Conservation (phyloP, 2,797 vertebrate genomes). For the Buceros bicornis region DNA sequence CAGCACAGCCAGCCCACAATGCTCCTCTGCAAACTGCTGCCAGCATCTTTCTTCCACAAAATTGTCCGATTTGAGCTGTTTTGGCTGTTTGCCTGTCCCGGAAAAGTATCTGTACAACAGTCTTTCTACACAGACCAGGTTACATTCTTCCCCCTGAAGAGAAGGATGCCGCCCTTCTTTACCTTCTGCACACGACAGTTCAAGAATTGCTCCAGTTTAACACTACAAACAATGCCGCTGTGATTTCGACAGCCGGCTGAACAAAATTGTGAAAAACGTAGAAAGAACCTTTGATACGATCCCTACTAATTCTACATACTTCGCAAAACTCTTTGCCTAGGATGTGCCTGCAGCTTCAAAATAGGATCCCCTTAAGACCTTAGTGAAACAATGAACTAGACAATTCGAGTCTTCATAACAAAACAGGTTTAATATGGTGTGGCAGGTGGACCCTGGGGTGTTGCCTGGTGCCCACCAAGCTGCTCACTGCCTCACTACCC, state of each 20-base stretch:
- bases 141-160: not conserved
- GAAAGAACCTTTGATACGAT: not conserved
- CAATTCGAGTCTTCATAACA: not conserved
- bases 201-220: not conserved
- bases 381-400: not conserved
- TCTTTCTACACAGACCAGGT: not conserved
- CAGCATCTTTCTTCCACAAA: not conserved
- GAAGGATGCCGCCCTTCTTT: not conserved
- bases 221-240: not conserved
- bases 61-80: not conserved
- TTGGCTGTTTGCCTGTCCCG: not conserved
- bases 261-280: not conserved
- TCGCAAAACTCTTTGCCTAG: not conserved
- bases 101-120: not conserved
- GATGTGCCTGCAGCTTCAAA: not conserved
- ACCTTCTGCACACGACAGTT: not conserved
- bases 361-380: not conserved
- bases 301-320: not conserved
- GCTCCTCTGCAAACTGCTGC: not conserved
- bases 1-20: rapidly evolving
- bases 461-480: not conserved
- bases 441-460: not conserved
- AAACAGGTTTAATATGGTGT: not conserved
- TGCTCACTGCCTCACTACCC: not conserved
- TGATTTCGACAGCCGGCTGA: not conserved